A percentile compares a stretch with the other conserved stretches of the same genome.
Evolutionary conservation across 2,113 vertebrate genomes (phyloP).

Genomic region (Oreotragus oreotragus): DNA sequence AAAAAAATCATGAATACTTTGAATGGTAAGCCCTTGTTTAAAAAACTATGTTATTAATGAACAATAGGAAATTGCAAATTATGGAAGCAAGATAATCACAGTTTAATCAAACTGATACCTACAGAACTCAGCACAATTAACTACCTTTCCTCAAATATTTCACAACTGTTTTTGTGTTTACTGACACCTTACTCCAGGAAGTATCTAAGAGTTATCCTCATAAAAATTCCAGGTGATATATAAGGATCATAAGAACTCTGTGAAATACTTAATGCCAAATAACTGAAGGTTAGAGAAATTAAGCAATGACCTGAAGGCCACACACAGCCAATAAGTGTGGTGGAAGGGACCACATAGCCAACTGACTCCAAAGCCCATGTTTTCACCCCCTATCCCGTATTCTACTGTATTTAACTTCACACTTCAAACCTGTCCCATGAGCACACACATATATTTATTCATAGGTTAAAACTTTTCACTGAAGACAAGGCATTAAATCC

Average conservation of each 20-base stretch:
- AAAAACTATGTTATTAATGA: background rate
- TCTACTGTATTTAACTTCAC: background rate
- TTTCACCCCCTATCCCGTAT: background rate
- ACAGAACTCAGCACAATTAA: background rate
- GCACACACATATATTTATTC: background rate
- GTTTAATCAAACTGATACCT: background rate
- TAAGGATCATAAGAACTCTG: background rate
- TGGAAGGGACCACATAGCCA: background rate
- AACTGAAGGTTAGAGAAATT: background rate
- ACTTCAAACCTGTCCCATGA: background rate
- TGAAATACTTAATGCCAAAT: constrained; percentile 7
- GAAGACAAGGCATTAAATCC: background rate
- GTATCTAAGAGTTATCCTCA: background rate
- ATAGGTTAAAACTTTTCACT: background rate
- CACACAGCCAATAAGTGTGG: background rate
- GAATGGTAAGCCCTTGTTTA: background rate
- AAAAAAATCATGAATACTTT: background rate
- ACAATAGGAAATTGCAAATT: background rate
- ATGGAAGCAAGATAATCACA: background rate
- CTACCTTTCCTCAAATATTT: background rate
- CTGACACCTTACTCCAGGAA: background rate
- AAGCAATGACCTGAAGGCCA: background rate
- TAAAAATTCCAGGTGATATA: background rate
- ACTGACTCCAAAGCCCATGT: background rate
- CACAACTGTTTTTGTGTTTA: background rate